Evolutionary conservation across 2,888 invertebrate species (phyloP).

Genomic region (Cheilosia grossa): DNA sequence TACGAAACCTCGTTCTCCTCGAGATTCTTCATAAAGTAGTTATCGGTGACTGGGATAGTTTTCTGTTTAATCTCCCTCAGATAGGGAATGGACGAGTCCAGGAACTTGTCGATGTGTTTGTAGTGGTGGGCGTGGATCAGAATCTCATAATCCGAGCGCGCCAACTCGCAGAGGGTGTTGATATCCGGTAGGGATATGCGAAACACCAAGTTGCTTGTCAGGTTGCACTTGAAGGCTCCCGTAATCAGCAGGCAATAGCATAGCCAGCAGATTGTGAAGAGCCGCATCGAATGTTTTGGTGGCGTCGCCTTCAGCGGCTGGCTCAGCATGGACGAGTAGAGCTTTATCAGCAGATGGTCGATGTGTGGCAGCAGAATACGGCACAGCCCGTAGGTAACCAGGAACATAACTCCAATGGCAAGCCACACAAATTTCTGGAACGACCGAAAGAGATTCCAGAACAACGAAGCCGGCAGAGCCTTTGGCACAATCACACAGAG

Average conservation of each 20-base stretch:
- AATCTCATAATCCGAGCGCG: slow-evolving; percentile 80
- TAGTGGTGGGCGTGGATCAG: slow-evolving; percentile 82
- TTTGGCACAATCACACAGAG: slow-evolving; percentile 85
- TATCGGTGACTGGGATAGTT: slow-evolving; percentile 82
- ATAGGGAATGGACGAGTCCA: slow-evolving; percentile 79
- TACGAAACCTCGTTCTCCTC: slow-evolving; percentile 83
- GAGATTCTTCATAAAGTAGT: slow-evolving; percentile 82
- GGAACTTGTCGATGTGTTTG: slow-evolving; percentile 81
- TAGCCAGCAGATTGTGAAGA: slow-evolving; percentile 80
- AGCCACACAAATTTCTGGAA: slow-evolving; percentile 80
- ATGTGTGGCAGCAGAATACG: slow-evolving; percentile 56
- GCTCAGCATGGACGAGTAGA: slow-evolving; percentile 78
- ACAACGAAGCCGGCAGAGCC: slow-evolving; percentile 84
- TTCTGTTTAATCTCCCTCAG: slow-evolving; percentile 80
- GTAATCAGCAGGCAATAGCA: slow-evolving; percentile 81
- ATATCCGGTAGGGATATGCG: slow-evolving; percentile 80
- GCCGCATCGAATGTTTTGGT: slow-evolving; percentile 72
- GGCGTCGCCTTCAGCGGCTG: slow-evolving; percentile 77
- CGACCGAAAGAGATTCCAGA: slow-evolving; percentile 83
- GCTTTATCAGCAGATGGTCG: slow-evolving; percentile 74
- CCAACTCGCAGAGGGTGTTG: slow-evolving; percentile 78
- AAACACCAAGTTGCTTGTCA: slow-evolving; percentile 81
- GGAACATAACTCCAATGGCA: slow-evolving; percentile 75
- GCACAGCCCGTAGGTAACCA: slow-evolving; percentile 77
- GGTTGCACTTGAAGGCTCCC: slow-evolving; percentile 81